Evolutionary conservation across 92 coral and sea anemone species (phyloP), one percentile per base, ranked within the genome.

Genomic region (Pocillopora meandrina): DNA sequence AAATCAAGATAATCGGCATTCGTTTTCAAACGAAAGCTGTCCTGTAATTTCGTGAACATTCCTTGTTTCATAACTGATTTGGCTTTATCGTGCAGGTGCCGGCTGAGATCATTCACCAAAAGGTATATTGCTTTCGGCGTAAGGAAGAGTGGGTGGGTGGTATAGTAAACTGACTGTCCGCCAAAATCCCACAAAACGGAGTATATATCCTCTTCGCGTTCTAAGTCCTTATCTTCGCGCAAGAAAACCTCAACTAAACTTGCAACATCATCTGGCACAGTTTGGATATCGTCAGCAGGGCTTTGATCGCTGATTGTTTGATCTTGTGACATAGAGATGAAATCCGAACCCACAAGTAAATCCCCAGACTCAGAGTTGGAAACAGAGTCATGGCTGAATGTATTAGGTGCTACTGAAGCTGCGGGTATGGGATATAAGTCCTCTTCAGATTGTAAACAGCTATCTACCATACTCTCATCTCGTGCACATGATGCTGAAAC

Each of bases 111-210:
- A 69, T 85, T 62, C 11, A 89, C 91, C 56, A 91, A 76, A 35
- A 91, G 58, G 63, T 85, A 91, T 34, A 91, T 83, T 52, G 90
- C 91, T 26, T 80, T 81, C 11, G 88, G 21, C n/a, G 92, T 83
- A 71, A 91, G 82, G 55, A 91, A 91, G 47, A 91, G 72, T 64
- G 90, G 91, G 58, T 90, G 95, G 8, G 93, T 90, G 7, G 76
- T 88, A 66, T 88, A 83, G 75, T 90, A 92, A 9, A 89, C 82
- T 21, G 89, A 73, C 76, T 92, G 93, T 2, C 95, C 95, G 36
- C 92, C 95, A 60, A 92, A 87, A 56, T 92, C 95, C 92, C 91
- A 79, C 15, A 87, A 56, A 35, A 75, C 68, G n/a, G 65, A 89
- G 47, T 74, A 89, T 11, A 85, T 26, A 15, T 60, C 34, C 23